These are phyloP conservation scores for Scaptodrosophila latifasciaeformis DNA, from an alignment of 2,888 invertebrate genomes.

Conservation along the genomic window DNA sequence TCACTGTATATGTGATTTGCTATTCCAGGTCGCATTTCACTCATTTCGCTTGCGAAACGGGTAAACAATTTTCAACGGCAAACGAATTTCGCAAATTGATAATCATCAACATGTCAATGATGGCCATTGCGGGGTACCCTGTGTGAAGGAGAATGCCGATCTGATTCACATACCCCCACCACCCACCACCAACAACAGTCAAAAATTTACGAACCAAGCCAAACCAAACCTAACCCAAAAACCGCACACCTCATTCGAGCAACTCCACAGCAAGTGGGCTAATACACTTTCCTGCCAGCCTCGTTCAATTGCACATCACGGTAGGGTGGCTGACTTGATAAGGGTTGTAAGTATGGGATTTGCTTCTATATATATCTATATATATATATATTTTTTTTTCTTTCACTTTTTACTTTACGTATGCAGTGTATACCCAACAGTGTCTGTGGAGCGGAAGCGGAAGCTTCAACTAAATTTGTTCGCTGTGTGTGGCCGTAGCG, in stretches of 20 bases:
- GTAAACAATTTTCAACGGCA: constrained; percentile 38
- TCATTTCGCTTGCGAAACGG: constrained; percentile 20
- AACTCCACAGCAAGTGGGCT: neutral
- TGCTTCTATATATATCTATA: no score
- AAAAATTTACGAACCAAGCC: neutral
- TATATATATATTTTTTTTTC: no score
- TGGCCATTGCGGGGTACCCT: constrained; percentile 8
- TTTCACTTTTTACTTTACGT: no score
- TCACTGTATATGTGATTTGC: neutral
- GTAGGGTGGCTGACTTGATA: no score
- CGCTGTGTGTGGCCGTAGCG: constrained; percentile 3
- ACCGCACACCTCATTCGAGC: constrained; percentile 14
- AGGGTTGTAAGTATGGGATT: no score
- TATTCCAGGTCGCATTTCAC: neutral
- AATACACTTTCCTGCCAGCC: neutral
- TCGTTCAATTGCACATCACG: neutral
- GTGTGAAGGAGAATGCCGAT: no score
- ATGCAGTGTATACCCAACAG: no score
- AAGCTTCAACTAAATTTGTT: constrained; percentile 25
- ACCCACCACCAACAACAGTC: constrained; percentile 2
- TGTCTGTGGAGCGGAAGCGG: constrained; percentile 16
- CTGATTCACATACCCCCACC: no score
- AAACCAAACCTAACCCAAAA: no score
- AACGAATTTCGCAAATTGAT: constrained; percentile 51
- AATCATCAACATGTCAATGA: constrained; percentile 36